These are phyloP conservation scores for Sarcophaga rosellei DNA, from an alignment of 2,888 invertebrate species.

Conservation along the genomic window DNA sequence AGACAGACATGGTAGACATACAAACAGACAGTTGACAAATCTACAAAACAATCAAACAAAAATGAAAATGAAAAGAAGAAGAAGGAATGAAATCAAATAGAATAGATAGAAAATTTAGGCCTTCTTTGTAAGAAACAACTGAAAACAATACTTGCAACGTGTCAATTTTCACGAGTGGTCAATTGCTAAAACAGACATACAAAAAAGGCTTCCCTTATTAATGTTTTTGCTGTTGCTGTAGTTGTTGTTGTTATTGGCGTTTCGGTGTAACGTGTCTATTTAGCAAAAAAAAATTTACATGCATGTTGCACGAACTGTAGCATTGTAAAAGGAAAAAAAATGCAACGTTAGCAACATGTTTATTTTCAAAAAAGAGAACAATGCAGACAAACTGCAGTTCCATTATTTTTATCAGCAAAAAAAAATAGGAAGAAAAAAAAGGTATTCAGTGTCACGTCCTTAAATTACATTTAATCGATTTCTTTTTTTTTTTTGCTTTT, in stretches of 20 bases:
- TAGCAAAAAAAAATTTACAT: conserved; percentile 27
- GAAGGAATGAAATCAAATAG: conserved; percentile 10
- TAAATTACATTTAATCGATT: conserved; percentile 76
- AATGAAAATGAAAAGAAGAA: neutral
- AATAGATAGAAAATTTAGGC: conserved; percentile 44
- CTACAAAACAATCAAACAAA: conserved; percentile 65
- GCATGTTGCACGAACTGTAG: conserved; percentile 1
- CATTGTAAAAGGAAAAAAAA: neutral
- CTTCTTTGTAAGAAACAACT: conserved; percentile 51
- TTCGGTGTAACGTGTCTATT: neutral
- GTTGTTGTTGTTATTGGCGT: neutral
- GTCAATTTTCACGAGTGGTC: conserved; percentile 69
- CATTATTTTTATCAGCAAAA: neutral
- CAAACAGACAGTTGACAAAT: conserved; percentile 55
- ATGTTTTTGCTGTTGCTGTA: neutral
- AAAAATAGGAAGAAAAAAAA: conserved; percentile 9
- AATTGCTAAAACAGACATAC: conserved; percentile 56
- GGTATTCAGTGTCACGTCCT: conserved; percentile 78
- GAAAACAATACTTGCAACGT: conserved; percentile 59
- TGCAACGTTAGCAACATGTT: conserved; percentile 47
- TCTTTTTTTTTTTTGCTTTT: conserved; percentile 40
- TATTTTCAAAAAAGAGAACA: neutral
- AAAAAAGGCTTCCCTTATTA: conserved; percentile 59
- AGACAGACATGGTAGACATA: conserved; percentile 47
- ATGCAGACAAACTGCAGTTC: conserved; percentile 14